Conservation (phyloP, 1,140 invertebrate species). For the Ooceraea biroi region DNA sequence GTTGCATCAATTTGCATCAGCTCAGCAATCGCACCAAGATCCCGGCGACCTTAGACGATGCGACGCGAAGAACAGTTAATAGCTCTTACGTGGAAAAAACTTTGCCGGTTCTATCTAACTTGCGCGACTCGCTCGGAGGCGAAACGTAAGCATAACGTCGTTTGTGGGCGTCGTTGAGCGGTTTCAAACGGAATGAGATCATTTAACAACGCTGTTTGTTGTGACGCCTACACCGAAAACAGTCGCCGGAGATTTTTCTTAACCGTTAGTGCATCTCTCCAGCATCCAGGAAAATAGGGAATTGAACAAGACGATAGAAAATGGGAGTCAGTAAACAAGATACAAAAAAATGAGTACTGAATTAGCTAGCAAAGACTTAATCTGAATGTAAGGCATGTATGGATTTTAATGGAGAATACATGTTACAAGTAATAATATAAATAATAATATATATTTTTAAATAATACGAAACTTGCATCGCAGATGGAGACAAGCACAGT, state of each 20-base stretch:
- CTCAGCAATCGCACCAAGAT: conserved; percentile 44
- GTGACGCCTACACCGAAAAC: not conserved
- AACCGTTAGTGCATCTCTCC: no score
- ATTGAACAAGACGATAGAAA: not conserved
- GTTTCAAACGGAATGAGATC: conserved; percentile 18
- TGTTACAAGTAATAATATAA: not conserved
- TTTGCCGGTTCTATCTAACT: conserved; percentile 20
- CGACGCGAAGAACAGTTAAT: conserved; percentile 29
- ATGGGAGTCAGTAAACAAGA: not conserved
- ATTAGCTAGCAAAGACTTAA: not conserved
- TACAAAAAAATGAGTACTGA: not conserved
- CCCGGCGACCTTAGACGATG: conserved; percentile 39
- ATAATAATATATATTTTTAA: not conserved
- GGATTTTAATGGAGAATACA: not conserved
- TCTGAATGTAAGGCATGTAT: not conserved
- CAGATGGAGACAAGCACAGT: not conserved
- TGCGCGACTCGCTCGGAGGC: not conserved
- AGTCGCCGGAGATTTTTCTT: not conserved
- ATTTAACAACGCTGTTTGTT: conserved; percentile 22
- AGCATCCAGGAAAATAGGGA: not conserved
- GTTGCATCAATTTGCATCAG: conserved; percentile 49
- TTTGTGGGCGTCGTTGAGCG: conserved; percentile 33
- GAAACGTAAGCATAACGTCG: conserved; percentile 21
- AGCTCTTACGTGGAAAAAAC: conserved; percentile 26
- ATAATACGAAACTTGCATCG: not conserved